A percentile compares a stretch with the other conserved stretches of the same genome.
phyloP scores from a whole-genome alignment of 2,797 vertebrate genomes.

The Tolypeutes matacus region DNA sequence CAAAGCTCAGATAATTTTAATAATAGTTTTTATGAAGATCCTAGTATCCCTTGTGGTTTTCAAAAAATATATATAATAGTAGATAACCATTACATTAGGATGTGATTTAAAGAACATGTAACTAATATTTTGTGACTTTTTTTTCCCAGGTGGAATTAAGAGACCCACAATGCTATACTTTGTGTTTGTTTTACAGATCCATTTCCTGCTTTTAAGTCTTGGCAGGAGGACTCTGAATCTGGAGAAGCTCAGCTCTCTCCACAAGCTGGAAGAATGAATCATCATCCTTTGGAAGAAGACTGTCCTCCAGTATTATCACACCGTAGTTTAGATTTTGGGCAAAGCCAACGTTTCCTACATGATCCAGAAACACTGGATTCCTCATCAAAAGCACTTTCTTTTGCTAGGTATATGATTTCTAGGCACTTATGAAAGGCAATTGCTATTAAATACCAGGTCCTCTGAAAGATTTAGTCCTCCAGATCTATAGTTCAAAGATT shows the following conservation, averaged over 20 bases:
- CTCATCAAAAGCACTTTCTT: slow-evolving; percentile 94
- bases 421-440: neutral
- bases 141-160: neutral
- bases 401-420: slow-evolving; percentile 89
- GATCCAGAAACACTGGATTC: slow-evolving; percentile 93
- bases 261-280: slow-evolving; percentile 96
- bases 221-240: slow-evolving; percentile 96
- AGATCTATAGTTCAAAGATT: neutral
- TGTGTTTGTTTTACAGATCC: slow-evolving; percentile 91
- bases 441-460: neutral
- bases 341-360: slow-evolving; percentile 95
- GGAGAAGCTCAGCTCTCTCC: slow-evolving; percentile 98
- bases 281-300: slow-evolving; percentile 93
- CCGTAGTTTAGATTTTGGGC: slow-evolving; percentile 96
- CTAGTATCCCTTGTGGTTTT: slow-evolving; percentile 3
- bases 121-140: slow-evolving; percentile 67
- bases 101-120: slow-evolving; percentile 51
- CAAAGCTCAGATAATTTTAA: slow-evolving; percentile 50
- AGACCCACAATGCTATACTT: slow-evolving; percentile 69
- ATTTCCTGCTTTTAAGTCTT: slow-evolving; percentile 96
- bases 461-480: slow-evolving; percentile 30
- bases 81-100: neutral
- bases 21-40: slow-evolving; percentile 41
- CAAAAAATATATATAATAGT: neutral
- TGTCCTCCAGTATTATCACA: slow-evolving; percentile 93